phyloP scores from a whole-genome alignment of 2,888 invertebrate genomes.

The Leptinotarsa rubiginosa region DNA sequence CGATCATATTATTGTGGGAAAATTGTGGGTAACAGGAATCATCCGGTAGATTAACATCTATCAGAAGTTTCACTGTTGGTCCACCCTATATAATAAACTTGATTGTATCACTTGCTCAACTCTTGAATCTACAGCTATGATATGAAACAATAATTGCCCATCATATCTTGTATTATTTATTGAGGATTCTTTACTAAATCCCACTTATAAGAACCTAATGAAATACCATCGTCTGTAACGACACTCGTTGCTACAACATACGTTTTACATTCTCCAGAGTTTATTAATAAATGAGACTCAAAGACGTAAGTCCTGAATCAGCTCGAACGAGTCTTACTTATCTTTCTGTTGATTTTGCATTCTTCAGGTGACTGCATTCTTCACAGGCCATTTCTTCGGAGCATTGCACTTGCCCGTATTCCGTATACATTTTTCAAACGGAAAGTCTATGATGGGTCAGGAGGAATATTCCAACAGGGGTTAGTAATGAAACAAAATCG shows the following conservation, averaged over 20 bases:
- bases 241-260: slow-evolving; percentile 38
- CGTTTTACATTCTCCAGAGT: slow-evolving; percentile 43
- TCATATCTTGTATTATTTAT: not conserved
- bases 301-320: slow-evolving; percentile 44
- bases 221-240: slow-evolving; percentile 17
- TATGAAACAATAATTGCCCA: slow-evolving; percentile 2
- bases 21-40: too few species aligned
- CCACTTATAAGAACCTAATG: slow-evolving; percentile 21
- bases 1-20: too few species aligned
- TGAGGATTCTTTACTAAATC: slow-evolving; percentile 12
- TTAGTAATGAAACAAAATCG: too few species aligned
- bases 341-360: slow-evolving; percentile 62
- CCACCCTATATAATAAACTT: not conserved
- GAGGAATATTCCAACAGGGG: not conserved
- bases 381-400: slow-evolving; percentile 59
- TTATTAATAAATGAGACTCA: slow-evolving; percentile 47
- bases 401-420: slow-evolving; percentile 58
- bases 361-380: slow-evolving; percentile 62
- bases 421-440: slow-evolving; percentile 54
- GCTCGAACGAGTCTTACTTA: slow-evolving; percentile 52
- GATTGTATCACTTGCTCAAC: not conserved
- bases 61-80: too few species aligned
- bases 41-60: too few species aligned
- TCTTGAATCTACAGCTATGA: not conserved
- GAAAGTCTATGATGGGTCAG: slow-evolving; percentile 47